Base-by-base conservation (phyloP, 2,113 vertebrate genomes). In the Naja naja region DNA sequence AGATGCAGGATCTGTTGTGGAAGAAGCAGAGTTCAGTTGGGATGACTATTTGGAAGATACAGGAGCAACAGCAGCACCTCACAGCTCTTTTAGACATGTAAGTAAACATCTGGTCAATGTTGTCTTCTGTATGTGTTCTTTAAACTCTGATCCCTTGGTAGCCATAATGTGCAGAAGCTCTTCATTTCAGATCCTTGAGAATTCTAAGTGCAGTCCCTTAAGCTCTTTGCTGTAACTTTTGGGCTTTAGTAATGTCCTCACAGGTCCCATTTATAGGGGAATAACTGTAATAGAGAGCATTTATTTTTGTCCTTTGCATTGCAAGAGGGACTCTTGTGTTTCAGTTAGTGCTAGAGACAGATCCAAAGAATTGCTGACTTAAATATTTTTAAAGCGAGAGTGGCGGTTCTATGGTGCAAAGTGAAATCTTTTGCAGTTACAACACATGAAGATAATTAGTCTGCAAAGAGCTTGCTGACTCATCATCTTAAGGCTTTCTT, bases 31-130 rank as follows among this genome's bases (percentile, higher is more conserved):
- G 96, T 99, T 99, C 97, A 99, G 95, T 96, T 99, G 99, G 99
- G 99, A 99, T 94, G 99, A 99, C 92, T 99, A 99, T 97, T 97
- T 99, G 94, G 99, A 99, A 97, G 99, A 99, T 96, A 99, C 98
- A 5, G 99, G 98, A 89, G 97, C 98, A 9, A 95, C 95, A 91
- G 98, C 99, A 86, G 99, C 98, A 95, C 99, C 99, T 22, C 99
- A 99, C 94, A 98, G 98, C 54, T 98, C 98, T 89, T 99, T 99
- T 96, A 99, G 99, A 98, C 99, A 99, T 87, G 99, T 99, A 96
- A 98, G 99, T 97, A 93, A 69, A 14, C 16, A 93, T n/a, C 4
- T 43, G 74, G 86, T 64, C 92, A 90, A 87, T 53, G 85, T 90
- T 52, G 5, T 7, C 10, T 81, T 34, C 0, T 88, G 10, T 86